Conservation (phyloP, 2,888 invertebrate genomes). For the Zygaena filipendulae region DNA sequence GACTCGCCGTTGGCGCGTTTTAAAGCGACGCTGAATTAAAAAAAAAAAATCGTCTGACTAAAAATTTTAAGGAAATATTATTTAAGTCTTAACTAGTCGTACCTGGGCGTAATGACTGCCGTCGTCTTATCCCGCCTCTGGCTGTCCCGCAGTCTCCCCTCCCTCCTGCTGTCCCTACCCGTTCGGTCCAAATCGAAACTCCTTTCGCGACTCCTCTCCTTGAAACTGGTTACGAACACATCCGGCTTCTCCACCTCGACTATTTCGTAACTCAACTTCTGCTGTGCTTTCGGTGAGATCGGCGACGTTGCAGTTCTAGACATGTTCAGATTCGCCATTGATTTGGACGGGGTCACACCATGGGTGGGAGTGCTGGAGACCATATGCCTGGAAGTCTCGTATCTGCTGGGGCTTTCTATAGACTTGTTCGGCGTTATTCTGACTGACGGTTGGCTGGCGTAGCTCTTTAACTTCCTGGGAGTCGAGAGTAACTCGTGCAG, state of each 20-base stretch:
- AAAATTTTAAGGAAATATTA: too few relatives aligned
- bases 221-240: slow-evolving; percentile 51
- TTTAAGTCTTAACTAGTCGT: too few relatives aligned
- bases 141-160: slow-evolving; percentile 28
- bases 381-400: slow-evolving; percentile 37
- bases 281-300: slow-evolving; percentile 64
- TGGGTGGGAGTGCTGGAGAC: slow-evolving; percentile 51
- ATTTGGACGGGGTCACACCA: slow-evolving; percentile 54
- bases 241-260: slow-evolving; percentile 42
- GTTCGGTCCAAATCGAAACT: slow-evolving; percentile 33
- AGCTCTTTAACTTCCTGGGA: slow-evolving; percentile 71
- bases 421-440: slow-evolving; percentile 46
- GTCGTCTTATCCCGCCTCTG: slow-evolving; percentile 45
- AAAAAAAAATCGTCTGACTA: too few relatives aligned
- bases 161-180: slow-evolving; percentile 42
- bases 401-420: slow-evolving; percentile 27
- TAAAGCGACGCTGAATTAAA: too few relatives aligned
- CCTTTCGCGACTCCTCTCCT: slow-evolving; percentile 43
- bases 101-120: slow-evolving; percentile 63
- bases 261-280: slow-evolving; percentile 65
- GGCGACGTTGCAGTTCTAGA: slow-evolving; percentile 35
- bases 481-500: slow-evolving; percentile 80
- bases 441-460: slow-evolving; percentile 62
- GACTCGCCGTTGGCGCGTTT: too few relatives aligned
- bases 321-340: slow-evolving; percentile 50